phyloP scores from a whole-genome alignment of 2,113 vertebrate genomes.

The Silurus asotus region DNA sequence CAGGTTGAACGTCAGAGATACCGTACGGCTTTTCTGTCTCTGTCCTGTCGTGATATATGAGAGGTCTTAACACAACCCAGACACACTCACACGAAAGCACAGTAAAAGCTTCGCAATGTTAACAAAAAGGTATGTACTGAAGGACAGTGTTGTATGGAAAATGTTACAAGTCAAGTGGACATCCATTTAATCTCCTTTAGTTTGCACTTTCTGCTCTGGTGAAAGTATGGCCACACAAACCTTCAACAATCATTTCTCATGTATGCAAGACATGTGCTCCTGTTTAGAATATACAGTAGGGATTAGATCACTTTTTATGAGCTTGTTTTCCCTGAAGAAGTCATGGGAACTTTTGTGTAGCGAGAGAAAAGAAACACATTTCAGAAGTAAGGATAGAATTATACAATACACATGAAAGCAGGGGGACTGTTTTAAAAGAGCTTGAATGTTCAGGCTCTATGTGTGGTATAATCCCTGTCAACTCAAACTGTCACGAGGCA shows the following conservation, averaged over 20 bases:
- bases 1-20: conserved; percentile 56
- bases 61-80: conserved; percentile 63
- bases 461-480: background rate
- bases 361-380: background rate
- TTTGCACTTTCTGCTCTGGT: conserved; percentile 7
- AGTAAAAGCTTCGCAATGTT: conserved; percentile 56
- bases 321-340: background rate
- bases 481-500: background rate
- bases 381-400: background rate
- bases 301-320: background rate
- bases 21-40: conserved; percentile 55
- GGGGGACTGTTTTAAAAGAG: background rate
- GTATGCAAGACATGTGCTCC: background rate
- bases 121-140: conserved; percentile 56
- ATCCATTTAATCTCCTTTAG: conserved; percentile 8
- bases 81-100: conserved; percentile 41
- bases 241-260: background rate
- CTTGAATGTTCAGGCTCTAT: background rate
- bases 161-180: conserved; percentile 54
- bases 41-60: conserved; percentile 54
- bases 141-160: conserved; percentile 57
- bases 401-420: background rate
- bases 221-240: conserved; percentile 25
- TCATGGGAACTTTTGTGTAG: background rate
- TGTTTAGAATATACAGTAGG: background rate